Conservation (phyloP, 2,113 vertebrate genomes). For the Gopherus evgoodei region DNA sequence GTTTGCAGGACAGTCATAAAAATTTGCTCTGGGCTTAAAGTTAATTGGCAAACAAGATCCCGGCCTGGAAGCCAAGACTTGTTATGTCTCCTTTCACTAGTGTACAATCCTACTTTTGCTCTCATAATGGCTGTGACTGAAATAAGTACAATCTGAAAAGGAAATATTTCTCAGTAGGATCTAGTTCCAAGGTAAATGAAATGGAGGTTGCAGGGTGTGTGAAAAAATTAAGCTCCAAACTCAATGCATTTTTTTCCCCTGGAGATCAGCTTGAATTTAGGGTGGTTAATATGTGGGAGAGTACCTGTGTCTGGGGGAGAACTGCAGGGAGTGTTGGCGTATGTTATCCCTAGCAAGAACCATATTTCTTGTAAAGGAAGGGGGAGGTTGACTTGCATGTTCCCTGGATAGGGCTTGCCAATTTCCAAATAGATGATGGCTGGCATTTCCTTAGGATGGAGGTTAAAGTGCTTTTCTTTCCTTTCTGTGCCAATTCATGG, state of each 20-base stretch:
- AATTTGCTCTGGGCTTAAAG: conserved; percentile 4
- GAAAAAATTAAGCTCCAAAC: background rate
- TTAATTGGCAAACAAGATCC: background rate
- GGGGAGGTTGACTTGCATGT: background rate
- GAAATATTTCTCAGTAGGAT: background rate
- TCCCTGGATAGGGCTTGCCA: background rate
- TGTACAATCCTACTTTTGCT: background rate
- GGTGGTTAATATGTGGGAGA: background rate
- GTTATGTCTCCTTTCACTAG: background rate
- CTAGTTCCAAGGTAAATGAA: background rate
- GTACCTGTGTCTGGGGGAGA: background rate
- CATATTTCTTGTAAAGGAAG: background rate
- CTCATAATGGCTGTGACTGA: background rate
- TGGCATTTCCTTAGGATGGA: background rate
- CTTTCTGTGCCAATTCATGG: background rate
- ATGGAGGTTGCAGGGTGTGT: background rate
- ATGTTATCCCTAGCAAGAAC: background rate
- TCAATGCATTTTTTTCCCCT: background rate
- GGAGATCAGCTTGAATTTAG: background rate
- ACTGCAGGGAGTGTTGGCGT: background rate
- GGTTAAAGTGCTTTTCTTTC: background rate
- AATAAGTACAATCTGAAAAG: background rate
- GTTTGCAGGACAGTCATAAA: background rate
- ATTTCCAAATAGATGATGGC: accelerated
- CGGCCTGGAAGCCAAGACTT: background rate